phyloP scores from a whole-genome alignment of 2,113 vertebrate species.

The Xiphorhynchus elegans region DNA sequence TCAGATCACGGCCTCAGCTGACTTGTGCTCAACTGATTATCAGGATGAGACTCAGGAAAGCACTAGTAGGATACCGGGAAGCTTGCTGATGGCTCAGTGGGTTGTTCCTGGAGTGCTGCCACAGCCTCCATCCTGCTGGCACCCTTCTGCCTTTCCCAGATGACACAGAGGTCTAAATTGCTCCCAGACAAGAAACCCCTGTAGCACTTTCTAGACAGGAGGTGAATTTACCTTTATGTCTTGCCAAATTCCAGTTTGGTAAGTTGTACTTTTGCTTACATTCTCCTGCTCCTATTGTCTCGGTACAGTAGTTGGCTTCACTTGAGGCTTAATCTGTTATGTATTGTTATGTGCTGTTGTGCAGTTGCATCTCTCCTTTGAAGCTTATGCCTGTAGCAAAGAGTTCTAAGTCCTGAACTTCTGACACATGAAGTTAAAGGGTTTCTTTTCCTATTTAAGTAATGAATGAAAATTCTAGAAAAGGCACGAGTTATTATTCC shows the following conservation, averaged over 20 bases:
- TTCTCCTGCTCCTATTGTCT: neutral
- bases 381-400: neutral
- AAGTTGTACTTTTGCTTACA: neutral
- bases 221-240: neutral
- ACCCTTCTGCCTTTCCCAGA: neutral
- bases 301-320: neutral
- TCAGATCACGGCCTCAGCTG: neutral
- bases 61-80: neutral
- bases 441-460: neutral
- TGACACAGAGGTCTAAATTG: neutral
- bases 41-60: neutral
- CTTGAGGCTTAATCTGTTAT: neutral
- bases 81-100: neutral
- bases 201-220: neutral
- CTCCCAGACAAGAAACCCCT: neutral
- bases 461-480: neutral
- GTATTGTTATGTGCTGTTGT: neutral
- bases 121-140: neutral
- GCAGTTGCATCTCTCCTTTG: neutral
- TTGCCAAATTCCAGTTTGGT: neutral
- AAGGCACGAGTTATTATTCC: neutral
- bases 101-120: neutral
- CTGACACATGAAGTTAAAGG: neutral
- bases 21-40: neutral
- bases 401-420: neutral